Base-by-base conservation (phyloP, 2,113 vertebrate species). In the Lates calcarifer region DNA sequence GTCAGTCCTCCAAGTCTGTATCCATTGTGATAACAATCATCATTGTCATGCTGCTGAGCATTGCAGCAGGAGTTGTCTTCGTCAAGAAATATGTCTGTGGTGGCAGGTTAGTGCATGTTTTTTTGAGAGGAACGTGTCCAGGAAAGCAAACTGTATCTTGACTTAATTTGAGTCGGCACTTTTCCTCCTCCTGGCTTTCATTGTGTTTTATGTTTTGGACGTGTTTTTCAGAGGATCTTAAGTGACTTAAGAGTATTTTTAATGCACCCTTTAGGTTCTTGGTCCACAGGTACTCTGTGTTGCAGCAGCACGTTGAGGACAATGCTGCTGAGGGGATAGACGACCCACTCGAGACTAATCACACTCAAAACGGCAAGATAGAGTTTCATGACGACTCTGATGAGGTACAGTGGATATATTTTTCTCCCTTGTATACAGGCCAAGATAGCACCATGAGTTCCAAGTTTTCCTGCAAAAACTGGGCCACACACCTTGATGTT, bases 11-110 rank as follows among this genome's bases (percentile, higher is more conserved):
- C 35, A 97, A 86, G 75, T 93, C 96, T 2, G 82, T 79, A 3
- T 57, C 93, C 6, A 94, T 96, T 6, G 94, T 97, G 65, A 87
- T 97, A 43, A 92, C 96, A 37, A 93, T 96, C 1, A 90, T 97
- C 1, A 83, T 97, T 37, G 87, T 97, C 87, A 92, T 98, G 89
- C 87, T 97, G 49, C 62, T 96, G 79, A 93, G 95, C 17, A 17
- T 90, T 0, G 80, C 94, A 24, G 95, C 94, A 1, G 97, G 95
- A 12, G 92, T 96, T 20, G 5, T 98, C 49, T 92, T 99, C 24
- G 77, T 99, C 77, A 99, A 98, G 96, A 98, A 96, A 92, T 98
- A 98, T 0, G 92, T 98, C 91, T 99, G 97, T 2, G 97, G 98
- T 4, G 97, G 98, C 87, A 96, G 98, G 97, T 98, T 74, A 90